Conservation (phyloP, 2,888 invertebrate species). For the Harpalus rubripes region DNA sequence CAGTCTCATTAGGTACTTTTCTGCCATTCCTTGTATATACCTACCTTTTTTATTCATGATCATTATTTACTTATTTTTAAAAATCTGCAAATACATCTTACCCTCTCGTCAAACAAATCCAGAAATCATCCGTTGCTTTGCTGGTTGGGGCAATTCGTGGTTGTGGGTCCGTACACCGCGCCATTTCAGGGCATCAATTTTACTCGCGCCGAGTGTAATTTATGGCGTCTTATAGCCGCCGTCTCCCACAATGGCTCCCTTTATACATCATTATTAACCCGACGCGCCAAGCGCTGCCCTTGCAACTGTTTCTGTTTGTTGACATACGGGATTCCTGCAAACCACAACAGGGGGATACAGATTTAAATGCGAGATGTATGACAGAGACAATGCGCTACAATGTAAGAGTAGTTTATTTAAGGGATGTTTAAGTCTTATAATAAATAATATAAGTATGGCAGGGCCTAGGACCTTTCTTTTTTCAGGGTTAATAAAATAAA, state of each 20-base stretch:
- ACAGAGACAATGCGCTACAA: background rate
- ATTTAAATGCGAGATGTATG: background rate
- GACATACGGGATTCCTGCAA: background rate
- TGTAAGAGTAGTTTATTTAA: too few relatives aligned
- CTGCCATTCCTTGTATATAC: too few relatives aligned
- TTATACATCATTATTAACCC: slow-evolving; percentile 74
- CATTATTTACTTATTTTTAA: too few relatives aligned
- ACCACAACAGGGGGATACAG: background rate
- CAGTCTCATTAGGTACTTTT: too few relatives aligned
- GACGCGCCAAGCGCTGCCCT: slow-evolving; percentile 23
- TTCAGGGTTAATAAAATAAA: too few relatives aligned
- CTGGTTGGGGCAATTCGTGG: slow-evolving; percentile 36
- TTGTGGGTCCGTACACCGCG: slow-evolving; percentile 65
- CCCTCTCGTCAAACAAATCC: background rate
- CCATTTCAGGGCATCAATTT: slow-evolving; percentile 73
- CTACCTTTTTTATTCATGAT: too few relatives aligned
- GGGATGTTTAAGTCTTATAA: too few relatives aligned
- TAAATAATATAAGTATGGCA: too few relatives aligned
- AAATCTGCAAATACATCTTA: background rate
- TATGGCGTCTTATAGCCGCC: slow-evolving; percentile 73
- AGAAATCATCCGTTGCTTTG: slow-evolving; percentile 50
- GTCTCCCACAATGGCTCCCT: slow-evolving; percentile 72
- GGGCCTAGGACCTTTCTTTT: too few relatives aligned
- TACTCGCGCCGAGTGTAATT: slow-evolving; percentile 71
- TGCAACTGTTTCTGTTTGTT: slow-evolving; percentile 32